phyloP scores from a whole-genome alignment of 2,888 invertebrate species.

The Dascillus cervinus region DNA sequence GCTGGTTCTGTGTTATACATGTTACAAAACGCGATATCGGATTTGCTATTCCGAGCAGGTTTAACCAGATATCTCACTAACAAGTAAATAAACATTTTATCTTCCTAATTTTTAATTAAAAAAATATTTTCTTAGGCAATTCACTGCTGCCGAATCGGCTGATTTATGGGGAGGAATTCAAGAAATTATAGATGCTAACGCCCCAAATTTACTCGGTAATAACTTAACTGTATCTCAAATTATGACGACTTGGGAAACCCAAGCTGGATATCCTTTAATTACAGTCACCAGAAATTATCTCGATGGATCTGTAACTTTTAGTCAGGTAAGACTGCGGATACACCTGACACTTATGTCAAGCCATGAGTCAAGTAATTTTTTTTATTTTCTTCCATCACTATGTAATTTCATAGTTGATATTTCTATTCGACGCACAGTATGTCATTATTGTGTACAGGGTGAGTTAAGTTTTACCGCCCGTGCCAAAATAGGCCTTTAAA shows the following conservation, averaged over 20 bases:
- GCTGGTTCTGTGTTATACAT: slow-evolving; percentile 61
- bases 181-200: background rate
- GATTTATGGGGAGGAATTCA: slow-evolving; percentile 66
- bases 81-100: slow-evolving; percentile 18
- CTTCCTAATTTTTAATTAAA: background rate
- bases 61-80: slow-evolving; percentile 58
- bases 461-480: too few relatives aligned
- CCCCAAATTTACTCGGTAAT: slow-evolving; percentile 34
- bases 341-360: too few relatives aligned
- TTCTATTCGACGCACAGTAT: too few relatives aligned
- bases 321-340: too few relatives aligned
- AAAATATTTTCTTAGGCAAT: slow-evolving; percentile 37
- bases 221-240: slow-evolving; percentile 59
- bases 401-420: too few relatives aligned
- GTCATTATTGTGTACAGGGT: too few relatives aligned
- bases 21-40: slow-evolving; percentile 83
- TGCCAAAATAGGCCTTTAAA: too few relatives aligned
- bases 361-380: too few relatives aligned
- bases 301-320: slow-evolving; percentile 46
- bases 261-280: slow-evolving; percentile 77
- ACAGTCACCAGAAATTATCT: slow-evolving; percentile 55
- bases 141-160: slow-evolving; percentile 71
- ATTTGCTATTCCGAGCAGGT: slow-evolving; percentile 60
- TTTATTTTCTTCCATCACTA: too few relatives aligned
- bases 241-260: slow-evolving; percentile 83